These are phyloP conservation scores for Toxotes lorentzi DNA, from an alignment of 2,797 vertebrate genomes.

Conservation along the genomic window DNA sequence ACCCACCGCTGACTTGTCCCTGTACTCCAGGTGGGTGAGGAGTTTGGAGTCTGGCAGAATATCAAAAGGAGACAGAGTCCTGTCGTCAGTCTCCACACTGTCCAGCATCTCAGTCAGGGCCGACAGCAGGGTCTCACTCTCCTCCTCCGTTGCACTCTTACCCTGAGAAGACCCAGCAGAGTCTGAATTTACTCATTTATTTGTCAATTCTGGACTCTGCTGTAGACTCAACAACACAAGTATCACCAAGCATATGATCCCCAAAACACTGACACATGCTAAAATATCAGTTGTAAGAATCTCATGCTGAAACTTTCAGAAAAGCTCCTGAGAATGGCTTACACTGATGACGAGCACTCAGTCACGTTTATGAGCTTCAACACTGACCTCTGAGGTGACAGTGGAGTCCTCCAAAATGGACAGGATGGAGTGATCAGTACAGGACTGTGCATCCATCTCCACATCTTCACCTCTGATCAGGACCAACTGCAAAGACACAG, in stretches of 20 bases:
- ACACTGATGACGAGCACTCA: background rate
- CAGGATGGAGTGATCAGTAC: conserved; percentile 92
- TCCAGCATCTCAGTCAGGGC: conserved; percentile 95
- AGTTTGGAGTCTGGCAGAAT: conserved; percentile 90
- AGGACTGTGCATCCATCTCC: conserved; percentile 85
- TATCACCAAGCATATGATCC: background rate
- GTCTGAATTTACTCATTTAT: background rate
- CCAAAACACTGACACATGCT: background rate
- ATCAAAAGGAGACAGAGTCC: conserved; percentile 93
- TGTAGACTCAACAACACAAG: too few relatives aligned
- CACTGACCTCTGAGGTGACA: conserved; percentile 85
- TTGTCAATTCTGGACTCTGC: background rate
- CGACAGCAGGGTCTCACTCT: conserved; percentile 90
- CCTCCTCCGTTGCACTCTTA: conserved; percentile 85
- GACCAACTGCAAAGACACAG: conserved; percentile 72
- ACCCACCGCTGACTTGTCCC: conserved; percentile 79
- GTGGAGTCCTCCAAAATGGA: conserved; percentile 93
- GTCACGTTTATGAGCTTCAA: background rate
- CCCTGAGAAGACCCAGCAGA: conserved; percentile 60
- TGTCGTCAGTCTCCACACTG: conserved; percentile 89
- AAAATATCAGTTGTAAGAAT: background rate
- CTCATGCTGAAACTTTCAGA: background rate
- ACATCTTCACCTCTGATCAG: conserved; percentile 70
- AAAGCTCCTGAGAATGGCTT: background rate
- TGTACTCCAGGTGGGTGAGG: conserved; percentile 81